These are phyloP conservation scores for Pampus argenteus DNA, from an alignment of 2,797 vertebrate species.

Conservation along the genomic window DNA sequence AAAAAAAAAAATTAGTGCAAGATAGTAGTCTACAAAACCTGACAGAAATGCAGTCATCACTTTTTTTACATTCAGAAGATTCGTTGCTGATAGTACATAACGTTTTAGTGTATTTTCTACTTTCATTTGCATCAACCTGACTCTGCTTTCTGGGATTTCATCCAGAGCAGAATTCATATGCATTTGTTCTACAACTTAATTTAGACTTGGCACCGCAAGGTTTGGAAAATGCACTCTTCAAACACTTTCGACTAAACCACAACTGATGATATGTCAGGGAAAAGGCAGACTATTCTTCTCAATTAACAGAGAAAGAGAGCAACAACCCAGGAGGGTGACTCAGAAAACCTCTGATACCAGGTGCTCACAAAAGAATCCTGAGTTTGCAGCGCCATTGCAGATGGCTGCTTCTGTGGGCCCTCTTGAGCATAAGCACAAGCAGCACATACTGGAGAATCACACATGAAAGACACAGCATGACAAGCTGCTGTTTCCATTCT, in stretches of 20 bases:
- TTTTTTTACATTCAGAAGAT: neutral
- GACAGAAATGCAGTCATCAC: neutral
- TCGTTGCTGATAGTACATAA: neutral
- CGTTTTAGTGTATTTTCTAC: neutral
- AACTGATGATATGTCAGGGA: conserved; percentile 23
- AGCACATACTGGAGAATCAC: conserved; percentile 57
- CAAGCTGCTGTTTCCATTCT: conserved; percentile 67
- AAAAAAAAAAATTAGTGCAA: conserved; percentile 25
- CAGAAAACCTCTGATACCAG: conserved; percentile 60
- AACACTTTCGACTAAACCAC: conserved; percentile 36
- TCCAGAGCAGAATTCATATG: neutral
- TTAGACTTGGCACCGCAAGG: conserved; percentile 34
- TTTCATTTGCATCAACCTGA: conserved; percentile 3
- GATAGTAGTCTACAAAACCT: conserved; percentile 3
- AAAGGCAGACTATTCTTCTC: conserved; percentile 37
- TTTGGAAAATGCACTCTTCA: conserved; percentile 19
- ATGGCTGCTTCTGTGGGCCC: conserved; percentile 55
- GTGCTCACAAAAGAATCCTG: conserved; percentile 59
- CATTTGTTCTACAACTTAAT: conserved; percentile 25
- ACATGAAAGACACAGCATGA: conserved; percentile 77
- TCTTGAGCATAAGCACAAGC: conserved; percentile 52
- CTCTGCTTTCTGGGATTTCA: conserved; percentile 4
- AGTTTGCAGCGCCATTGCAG: conserved; percentile 56
- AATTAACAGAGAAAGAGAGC: conserved; percentile 29
- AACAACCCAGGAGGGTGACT: conserved; percentile 65